A percentile compares a stretch with the other conserved stretches of the same genome.
Evolutionary conservation across 2,797 vertebrate species (phyloP).

Genomic region (Sebastes trivittatus): DNA sequence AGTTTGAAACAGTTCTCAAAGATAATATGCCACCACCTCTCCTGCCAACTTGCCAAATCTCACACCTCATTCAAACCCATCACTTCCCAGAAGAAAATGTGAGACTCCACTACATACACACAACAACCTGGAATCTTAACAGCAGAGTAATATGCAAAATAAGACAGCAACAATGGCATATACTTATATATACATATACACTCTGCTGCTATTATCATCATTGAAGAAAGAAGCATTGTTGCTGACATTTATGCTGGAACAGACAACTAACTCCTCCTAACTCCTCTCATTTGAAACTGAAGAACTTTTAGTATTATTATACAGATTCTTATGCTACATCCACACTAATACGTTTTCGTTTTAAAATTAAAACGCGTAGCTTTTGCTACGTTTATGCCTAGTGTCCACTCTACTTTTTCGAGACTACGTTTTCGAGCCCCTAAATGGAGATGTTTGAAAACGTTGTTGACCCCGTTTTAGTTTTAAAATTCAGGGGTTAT

Average conservation of each 20-base stretch:
- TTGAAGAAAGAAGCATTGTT: neutral
- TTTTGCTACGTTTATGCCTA: too few relatives aligned
- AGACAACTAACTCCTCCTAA: neutral
- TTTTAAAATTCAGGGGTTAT: too few relatives aligned
- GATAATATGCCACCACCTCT: neutral
- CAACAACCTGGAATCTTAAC: neutral
- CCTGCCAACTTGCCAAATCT: neutral
- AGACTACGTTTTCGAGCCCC: too few relatives aligned
- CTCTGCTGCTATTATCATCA: neutral
- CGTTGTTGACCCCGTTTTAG: too few relatives aligned
- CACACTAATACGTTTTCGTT: too few relatives aligned
- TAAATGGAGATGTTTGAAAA: too few relatives aligned
- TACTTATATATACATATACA: neutral
- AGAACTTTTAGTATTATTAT: neutral
- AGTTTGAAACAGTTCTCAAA: neutral
- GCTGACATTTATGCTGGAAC: neutral
- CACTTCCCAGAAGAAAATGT: neutral
- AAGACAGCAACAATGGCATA: neutral
- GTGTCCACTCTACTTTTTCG: too few relatives aligned
- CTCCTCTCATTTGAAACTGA: neutral
- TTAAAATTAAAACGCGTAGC: too few relatives aligned
- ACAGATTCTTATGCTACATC: neutral
- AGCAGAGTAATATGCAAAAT: neutral
- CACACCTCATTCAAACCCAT: neutral
- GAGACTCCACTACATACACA: neutral